phyloP scores from a whole-genome alignment of 2,113 vertebrate genomes.

The Fulica atra region DNA sequence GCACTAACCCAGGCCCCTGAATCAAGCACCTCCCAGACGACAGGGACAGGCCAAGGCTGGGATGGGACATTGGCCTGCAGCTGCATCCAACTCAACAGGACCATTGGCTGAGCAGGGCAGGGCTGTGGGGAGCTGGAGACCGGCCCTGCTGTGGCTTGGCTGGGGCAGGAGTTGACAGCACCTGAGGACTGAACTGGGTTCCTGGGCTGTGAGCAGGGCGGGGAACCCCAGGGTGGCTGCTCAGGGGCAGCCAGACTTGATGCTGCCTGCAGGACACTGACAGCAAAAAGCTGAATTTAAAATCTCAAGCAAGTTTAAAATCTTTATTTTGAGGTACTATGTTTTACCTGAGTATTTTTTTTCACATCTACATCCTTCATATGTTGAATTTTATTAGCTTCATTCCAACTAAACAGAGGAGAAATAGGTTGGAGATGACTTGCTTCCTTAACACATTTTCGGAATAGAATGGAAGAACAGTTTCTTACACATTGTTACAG shows the following conservation, averaged over 20 bases:
- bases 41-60: fast-evolving
- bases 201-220: too few relatives aligned
- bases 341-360: not conserved
- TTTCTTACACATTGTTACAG: not conserved
- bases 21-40: too few relatives aligned
- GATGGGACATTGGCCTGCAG: fast-evolving
- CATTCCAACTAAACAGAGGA: not conserved
- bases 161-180: fast-evolving
- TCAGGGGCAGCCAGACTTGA: not conserved
- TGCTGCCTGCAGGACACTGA: not conserved
- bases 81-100: fast-evolving
- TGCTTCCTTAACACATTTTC: not conserved
- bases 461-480: not conserved
- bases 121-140: not conserved
- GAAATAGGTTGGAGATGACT: not conserved
- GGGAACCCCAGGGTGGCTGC: fast-evolving
- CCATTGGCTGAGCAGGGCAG: fast-evolving
- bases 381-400: not conserved
- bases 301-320: not conserved
- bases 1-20: not conserved
- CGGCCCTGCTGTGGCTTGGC: fast-evolving
- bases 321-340: not conserved
- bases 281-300: not conserved
- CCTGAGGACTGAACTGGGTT: fast-evolving
- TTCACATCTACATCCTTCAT: not conserved